phyloP scores from a whole-genome alignment of 2,113 vertebrate species.

The Xenopus laevis region DNA sequence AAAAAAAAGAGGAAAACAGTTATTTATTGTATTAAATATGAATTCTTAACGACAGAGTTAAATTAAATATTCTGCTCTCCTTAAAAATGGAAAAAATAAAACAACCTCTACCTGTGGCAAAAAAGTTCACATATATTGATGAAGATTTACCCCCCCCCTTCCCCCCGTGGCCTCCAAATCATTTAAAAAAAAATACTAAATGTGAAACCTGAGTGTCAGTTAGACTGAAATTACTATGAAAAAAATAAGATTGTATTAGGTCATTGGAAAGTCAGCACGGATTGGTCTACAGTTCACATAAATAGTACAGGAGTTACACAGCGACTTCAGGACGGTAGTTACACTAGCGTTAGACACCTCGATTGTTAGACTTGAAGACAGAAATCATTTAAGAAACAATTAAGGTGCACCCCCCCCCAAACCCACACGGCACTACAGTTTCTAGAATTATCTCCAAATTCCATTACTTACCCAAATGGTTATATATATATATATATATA shows the following conservation, averaged over 20 bases:
- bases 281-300: conserved; percentile 30
- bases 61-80: conserved; percentile 17
- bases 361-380: too few species aligned
- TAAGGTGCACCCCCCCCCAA: too few species aligned
- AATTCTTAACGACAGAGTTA: conserved; percentile 13
- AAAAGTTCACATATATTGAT: background rate
- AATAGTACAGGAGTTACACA: conserved; percentile 20
- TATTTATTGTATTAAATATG: background rate
- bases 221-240: conserved; percentile 9
- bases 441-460: too few species aligned
- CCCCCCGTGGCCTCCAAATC: too few species aligned
- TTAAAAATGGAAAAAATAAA: background rate
- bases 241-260: background rate
- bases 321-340: conserved; percentile 7
- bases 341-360: conserved; percentile 2
- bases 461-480: too few species aligned
- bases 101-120: background rate
- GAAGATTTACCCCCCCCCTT: background rate
- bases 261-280: conserved; percentile 5
- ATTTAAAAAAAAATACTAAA: too few species aligned
- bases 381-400: too few species aligned
- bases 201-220: conserved; percentile 5
- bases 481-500: too few species aligned
- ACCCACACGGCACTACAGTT: too few species aligned
- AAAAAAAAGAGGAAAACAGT: background rate